These are phyloP conservation scores for Lemur catta DNA, from an alignment of 2,797 vertebrate species.

Conservation along the genomic window DNA sequence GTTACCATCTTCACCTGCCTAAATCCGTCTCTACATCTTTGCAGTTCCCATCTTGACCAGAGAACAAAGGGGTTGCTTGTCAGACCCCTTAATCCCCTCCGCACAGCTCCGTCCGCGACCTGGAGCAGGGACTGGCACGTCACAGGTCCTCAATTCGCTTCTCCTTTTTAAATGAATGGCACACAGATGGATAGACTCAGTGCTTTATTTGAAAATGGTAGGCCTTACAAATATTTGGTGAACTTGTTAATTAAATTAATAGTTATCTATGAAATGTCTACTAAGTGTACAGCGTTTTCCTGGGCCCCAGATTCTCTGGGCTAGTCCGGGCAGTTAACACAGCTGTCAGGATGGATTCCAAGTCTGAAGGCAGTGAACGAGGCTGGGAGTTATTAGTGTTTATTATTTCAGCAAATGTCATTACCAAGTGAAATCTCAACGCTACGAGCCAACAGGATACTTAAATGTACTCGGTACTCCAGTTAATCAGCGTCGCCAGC, in stretches of 20 bases:
- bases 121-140: no score
- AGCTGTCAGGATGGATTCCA: neutral
- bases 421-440: neutral
- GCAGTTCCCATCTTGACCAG: neutral
- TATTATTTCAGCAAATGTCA: neutral
- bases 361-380: neutral
- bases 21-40: neutral
- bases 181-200: neutral
- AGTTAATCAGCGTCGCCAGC: neutral
- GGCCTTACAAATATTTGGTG: neutral
- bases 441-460: neutral
- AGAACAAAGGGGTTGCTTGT: neutral
- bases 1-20: no score
- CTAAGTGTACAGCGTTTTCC: neutral
- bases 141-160: neutral
- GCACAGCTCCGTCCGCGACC: neutral
- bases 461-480: neutral
- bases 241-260: neutral
- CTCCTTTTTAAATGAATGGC: neutral
- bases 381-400: neutral
- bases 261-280: neutral
- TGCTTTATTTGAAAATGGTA: neutral
- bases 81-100: accelerated
- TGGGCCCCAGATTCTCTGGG: neutral
- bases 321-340: neutral